Conservation (phyloP, 1,140 invertebrate species). For the Drosophila ohnishii region DNA sequence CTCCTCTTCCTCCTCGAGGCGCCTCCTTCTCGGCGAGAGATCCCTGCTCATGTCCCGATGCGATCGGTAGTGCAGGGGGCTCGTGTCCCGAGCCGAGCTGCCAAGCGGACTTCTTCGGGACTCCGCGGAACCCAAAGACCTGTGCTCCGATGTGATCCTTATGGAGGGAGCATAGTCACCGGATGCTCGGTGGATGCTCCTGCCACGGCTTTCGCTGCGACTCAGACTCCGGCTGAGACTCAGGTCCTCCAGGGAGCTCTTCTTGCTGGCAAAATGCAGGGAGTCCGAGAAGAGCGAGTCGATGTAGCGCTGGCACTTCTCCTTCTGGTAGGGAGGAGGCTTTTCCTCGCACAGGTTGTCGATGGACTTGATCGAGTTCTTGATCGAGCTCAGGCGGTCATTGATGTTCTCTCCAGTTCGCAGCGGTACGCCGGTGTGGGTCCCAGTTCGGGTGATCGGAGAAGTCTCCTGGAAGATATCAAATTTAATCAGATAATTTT, state of each 20-base stretch:
- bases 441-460: constrained; percentile 75
- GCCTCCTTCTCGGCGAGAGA: constrained; percentile 64
- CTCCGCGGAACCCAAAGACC: constrained; percentile 69
- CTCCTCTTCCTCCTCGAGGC: constrained; percentile 25
- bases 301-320: constrained; percentile 80
- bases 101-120: constrained; percentile 53
- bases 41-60: constrained; percentile 74
- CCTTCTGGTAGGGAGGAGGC: constrained; percentile 67
- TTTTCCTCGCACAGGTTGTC: constrained; percentile 80
- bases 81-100: constrained; percentile 31
- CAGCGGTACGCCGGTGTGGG: constrained; percentile 74
- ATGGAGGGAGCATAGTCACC: constrained; percentile 63
- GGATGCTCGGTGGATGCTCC: constrained; percentile 28
- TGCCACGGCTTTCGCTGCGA: constrained; percentile 63
- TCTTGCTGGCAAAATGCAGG: constrained; percentile 66
- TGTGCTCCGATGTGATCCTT: constrained; percentile 72
- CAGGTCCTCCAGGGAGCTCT: constrained; percentile 67
- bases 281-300: constrained; percentile 77
- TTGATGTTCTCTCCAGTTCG: constrained; percentile 80
- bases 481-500: background rate
- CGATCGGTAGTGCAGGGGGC: constrained; percentile 71
- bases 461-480: constrained; percentile 67
- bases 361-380: constrained; percentile 82
- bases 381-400: constrained; percentile 78
- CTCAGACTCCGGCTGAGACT: constrained; percentile 59